Evolutionary conservation across 1,140 invertebrate species (phyloP), one percentile per base, ranked within the genome.

Genomic region (Aplysia californica): DNA sequence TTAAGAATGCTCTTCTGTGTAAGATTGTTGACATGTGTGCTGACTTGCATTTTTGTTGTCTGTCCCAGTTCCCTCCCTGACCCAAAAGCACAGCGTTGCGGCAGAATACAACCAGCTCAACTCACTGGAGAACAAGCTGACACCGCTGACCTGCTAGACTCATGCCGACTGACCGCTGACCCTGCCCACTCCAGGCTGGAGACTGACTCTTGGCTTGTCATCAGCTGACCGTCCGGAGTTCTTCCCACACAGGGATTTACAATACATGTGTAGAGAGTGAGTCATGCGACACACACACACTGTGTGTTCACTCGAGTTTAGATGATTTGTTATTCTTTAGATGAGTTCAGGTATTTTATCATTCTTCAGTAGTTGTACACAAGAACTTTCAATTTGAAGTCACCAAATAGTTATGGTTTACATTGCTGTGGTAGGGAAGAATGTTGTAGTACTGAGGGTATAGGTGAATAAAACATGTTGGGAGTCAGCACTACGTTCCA

Each of bases 81-180:
- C 39, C 6, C 69, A 72, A 36, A 72, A n/a, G 18, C 29, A 72
- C 10, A 72, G 69, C 38, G 55, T 56, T 35, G 69, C 69, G 6
- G 69, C 69, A 36, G 69, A 72, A 23, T 72, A 36, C 29, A 72
- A 38, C 26, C 69, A 72, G 55, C 55, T 72, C 4, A 20, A 44
- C 35, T 44, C 50, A 59, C 29, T 44, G 39, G 44, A 50, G 29
- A 55, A 70, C 41, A 44, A 18, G 20, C 56, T 72, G 29, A 58
- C 29, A 35, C n/a, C 26, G 1, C 50, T 59, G 55, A 59, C 38
- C 26, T 72, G 69, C 39, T 72, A 55, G 44, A n/a, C 44, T 50
- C 44, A 15, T 50, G 44, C n/a, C n/a, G 15, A 50, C 44, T 50
- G 44, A 15, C n/a, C n/a, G 15, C 15, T 15, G 44, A 50, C 44